Evolutionary conservation across 1,140 invertebrate genomes (phyloP), one percentile per base, ranked within the genome.

Genomic region (Meloidogyne hapla): DNA sequence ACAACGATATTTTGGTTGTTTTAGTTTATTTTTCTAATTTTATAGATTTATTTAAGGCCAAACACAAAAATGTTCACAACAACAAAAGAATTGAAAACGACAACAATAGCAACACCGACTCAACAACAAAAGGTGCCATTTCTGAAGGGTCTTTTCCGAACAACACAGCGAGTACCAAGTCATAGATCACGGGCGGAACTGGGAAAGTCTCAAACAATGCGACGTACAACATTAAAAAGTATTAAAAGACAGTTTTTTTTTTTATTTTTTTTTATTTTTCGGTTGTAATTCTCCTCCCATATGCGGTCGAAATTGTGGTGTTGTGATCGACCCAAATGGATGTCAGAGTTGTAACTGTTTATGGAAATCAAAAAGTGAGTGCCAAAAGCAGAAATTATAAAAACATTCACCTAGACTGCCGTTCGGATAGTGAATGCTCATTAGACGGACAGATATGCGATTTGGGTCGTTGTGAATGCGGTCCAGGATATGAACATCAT

Each of bases 381-480:
- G 12, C 1, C 28, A n/a, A 45, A 38, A 38, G 3, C 38, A 10
- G 23, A 70, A 42, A 23, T 26, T 75, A 13, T 76, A 18, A n/a
- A 62, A 13, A 74, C n/a, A 76, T 12, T 18, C 0, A 62, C 72
- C 73, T 62, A 79, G 78, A 23, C 23, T 79, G 78, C n/a, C 23
- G 48, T 25, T 56, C 56, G 13, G 70, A 80, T 33, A 18, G 62
- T n/a, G 78, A 79, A 28, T 79, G 40, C 3, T 66, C 26, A 45
- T 42, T 64, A 3, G 66, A 79, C 38, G 78, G 78, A 8, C 78
- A 79, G 69, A 80, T 79, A 45, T 79, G 78, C 25, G 78, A 79
- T 23, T 62, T 79, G 2, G 78, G 75, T 33, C 48, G 78, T 10
- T 79, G 78, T 65, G 69, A 79, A 61, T 79, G 77, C 48, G 48